Conservation (phyloP, 1,140 invertebrate species). For the Nebria ingens region DNA sequence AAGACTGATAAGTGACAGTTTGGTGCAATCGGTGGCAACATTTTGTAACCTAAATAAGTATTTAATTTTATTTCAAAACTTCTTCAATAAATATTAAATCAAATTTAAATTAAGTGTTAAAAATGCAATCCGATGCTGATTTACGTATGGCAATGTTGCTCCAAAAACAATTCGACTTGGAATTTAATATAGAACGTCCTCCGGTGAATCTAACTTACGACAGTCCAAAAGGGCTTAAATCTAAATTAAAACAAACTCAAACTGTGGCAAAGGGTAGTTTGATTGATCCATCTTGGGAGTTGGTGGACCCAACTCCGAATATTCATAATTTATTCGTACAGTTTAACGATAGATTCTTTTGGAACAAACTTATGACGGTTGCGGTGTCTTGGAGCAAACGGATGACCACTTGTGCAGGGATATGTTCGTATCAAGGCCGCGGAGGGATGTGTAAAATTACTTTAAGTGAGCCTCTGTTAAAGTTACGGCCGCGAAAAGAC, state of each 20-base stretch:
- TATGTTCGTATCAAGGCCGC: slow-evolving; percentile 67
- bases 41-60: no score
- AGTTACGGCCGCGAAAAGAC: slow-evolving; percentile 85
- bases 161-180: not conserved
- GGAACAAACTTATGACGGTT: slow-evolving; percentile 59
- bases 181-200: slow-evolving; percentile 18
- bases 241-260: slow-evolving; percentile 16
- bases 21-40: no score
- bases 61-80: no score
- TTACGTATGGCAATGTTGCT: slow-evolving; percentile 24
- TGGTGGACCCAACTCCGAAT: slow-evolving; percentile 89
- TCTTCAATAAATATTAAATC: no score
- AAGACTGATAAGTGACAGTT: no score
- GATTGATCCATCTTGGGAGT: slow-evolving; percentile 59
- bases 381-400: slow-evolving; percentile 88
- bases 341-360: slow-evolving; percentile 84
- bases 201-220: slow-evolving; percentile 23
- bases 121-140: slow-evolving; percentile 15
- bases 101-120: no score
- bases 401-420: slow-evolving; percentile 87
- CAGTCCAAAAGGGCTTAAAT: no score
- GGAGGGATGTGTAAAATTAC: slow-evolving; percentile 71
- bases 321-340: slow-evolving; percentile 73
- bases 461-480: slow-evolving; percentile 82
- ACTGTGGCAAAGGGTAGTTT: slow-evolving; percentile 14